Base-by-base conservation (phyloP, 2,797 vertebrate species). In the Chaetodon trifasciatus region DNA sequence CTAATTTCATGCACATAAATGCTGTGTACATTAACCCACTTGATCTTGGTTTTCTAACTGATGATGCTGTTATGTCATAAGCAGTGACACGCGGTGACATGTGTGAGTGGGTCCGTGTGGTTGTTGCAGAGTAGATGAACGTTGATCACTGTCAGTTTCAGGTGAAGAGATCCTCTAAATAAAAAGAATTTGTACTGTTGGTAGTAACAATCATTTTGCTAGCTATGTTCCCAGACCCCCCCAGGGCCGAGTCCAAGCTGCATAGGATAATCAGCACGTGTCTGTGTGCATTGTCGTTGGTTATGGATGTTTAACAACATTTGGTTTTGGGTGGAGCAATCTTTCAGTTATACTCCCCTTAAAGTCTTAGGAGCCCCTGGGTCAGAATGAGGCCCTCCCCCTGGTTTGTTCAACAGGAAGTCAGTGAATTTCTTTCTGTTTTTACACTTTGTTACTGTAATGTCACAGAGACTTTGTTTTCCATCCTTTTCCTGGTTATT, bases 371-470 rank as follows among this genome's bases (percentile, higher is more conserved):
- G 4, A 66, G 82, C 75, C 74, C 58, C 23, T 15, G 60, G 77
- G 72, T 66, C 28, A 77, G 24, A 74, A 44, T 8, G 4, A 82
- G 55, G 40, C 40, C 76, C 66, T 83, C 87, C 80, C 83, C 53
- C 44, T 15, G 42, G 52, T 91, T 91, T 85, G 53, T 83, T 42
- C 32, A 79, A 70, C 50, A 77, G 19, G 74, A 75, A 79, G 42
- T 81, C 2, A 1, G 7, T 1, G 1, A 57, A 53, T 35, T 6
- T 24, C 15, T 35, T 68, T 24, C 2, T 58, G 8, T 56, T 78
- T 61, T 61, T 23, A 35, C 8, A 2, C 39, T 7, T 40, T 53
- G 7, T 6, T 37, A 28, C 21, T 56, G 12, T 49, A 0, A 42
- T 16, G 5, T 71, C 39, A 16, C 23, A 15, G 21, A 37, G 39